Evolutionary conservation across 1,140 invertebrate genomes (phyloP), one percentile per base, ranked within the genome.

Genomic region (Cydia pomonella): DNA sequence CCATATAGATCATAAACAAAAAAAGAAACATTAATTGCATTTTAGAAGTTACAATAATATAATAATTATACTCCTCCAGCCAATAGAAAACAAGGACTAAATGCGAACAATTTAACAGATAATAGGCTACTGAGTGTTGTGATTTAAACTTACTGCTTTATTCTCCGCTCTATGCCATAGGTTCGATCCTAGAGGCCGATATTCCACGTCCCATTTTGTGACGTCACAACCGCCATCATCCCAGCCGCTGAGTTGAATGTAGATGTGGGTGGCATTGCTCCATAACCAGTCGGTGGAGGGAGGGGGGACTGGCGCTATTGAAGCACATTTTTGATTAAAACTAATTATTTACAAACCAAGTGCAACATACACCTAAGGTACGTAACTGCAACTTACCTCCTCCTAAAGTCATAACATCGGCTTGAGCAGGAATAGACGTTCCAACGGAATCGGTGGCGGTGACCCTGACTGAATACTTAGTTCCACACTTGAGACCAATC

Each of bases 381-480:
- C 7, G 23, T 59, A 7, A 59, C n/a, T 59, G n/a, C 2, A 73
- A 75, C 79, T 79, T 76, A 90, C 90, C 86, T 82, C 88, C 87
- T 7, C 91, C 91, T 23, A 91, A 77, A 6, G 91, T 92, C 29
- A 84, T 87, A 10, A 92, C 87, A 75, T 92, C 90, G 25, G 87
- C 76, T 75, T 88, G 87, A 5, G 91, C 89, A 0, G 91, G 91
- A 27, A 82, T 80, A 13, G 91, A 92, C 0, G 90, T 92, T 0
- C 96, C 97, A 1, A 97, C 95, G 81, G 94, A 94, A 89, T 97
- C 97, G 75, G 95, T 94, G 2, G 96, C 96, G 0, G 95, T 96
- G 76, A 97, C 94, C 84, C 96, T 95, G 44, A 97, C 93, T 76
- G 95, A 94, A 79, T 97, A 97, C 53, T 95, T 94, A 25, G 95